These are phyloP conservation scores for Stenoptilia bipunctidactyla DNA, from an alignment of 2,888 invertebrate genomes.

Conservation along the genomic window DNA sequence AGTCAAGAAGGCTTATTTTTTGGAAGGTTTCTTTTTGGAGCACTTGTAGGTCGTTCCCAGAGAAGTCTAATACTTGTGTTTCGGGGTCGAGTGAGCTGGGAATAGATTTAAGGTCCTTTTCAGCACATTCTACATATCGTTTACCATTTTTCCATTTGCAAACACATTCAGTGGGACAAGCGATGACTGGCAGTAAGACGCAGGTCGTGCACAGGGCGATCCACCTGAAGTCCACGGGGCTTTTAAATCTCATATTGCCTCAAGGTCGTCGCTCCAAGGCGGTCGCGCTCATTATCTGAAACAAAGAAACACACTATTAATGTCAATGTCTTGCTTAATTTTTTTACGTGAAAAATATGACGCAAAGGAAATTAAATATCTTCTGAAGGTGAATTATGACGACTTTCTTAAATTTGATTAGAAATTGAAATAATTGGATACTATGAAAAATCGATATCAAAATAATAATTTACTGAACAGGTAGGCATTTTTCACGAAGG, in stretches of 20 bases:
- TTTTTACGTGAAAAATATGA: too few relatives aligned
- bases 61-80: slow-evolving; percentile 89
- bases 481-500: too few relatives aligned
- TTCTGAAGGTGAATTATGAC: too few relatives aligned
- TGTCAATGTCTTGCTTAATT: too few relatives aligned
- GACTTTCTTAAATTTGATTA: too few relatives aligned
- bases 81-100: slow-evolving; percentile 85
- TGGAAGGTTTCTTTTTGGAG: slow-evolving; percentile 85
- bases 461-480: too few relatives aligned
- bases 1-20: slow-evolving; percentile 82
- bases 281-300: slow-evolving; percentile 52
- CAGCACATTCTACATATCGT: slow-evolving; percentile 89
- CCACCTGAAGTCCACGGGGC: slow-evolving; percentile 49
- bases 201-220: slow-evolving; percentile 59
- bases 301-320: slow-evolving; percentile 40
- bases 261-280: slow-evolving; percentile 38
- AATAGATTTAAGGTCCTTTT: slow-evolving; percentile 80
- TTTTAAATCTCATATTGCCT: slow-evolving; percentile 54
- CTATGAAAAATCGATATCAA: too few relatives aligned
- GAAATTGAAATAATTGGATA: too few relatives aligned
- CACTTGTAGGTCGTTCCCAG: slow-evolving; percentile 84
- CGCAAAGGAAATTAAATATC: too few relatives aligned
- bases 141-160: slow-evolving; percentile 96
- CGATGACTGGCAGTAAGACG: slow-evolving; percentile 51
- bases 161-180: slow-evolving; percentile 83